Evolutionary conservation across 2,797 vertebrate species (phyloP), one percentile per base, ranked within the genome.

Genomic region (Prunella strophiata): DNA sequence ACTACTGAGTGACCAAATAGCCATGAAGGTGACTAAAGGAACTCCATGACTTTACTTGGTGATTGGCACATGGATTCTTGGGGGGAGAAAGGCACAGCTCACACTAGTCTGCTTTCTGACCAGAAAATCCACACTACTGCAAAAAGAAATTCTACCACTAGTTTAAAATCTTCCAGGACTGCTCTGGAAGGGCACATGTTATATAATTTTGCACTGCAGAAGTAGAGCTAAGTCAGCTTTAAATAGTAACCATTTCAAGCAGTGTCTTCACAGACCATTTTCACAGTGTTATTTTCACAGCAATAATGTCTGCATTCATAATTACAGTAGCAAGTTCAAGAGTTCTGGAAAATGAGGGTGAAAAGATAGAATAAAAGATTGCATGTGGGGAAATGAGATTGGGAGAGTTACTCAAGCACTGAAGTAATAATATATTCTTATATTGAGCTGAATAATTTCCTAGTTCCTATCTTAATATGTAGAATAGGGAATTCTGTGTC

Each of bases 291-390:
- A 92, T 89, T 97, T 95, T 96, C 94, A 89, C 75, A 51, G 94
- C 43, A 96, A 91, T 92, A 88, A 91, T 61, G 81, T 96, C 96
- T 94, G 96, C 95, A 95, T 96, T 96, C 87, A 89, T 95, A 97
- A 97, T 86, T 94, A 90, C 92, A 88, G 55, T 3, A 91, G 73
- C 77, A 86, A 96, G 95, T 97, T 96, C 93, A 94, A 91, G 95
- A 92, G 66, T 85, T 85, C 26, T 61, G 77, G 85, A 93, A 95
- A 83, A 92, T 18, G 13, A 94, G 85, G 65, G 89, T 89, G 90
- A 96, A 97, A 95, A 95, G 48, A 90, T 78, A 96, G 92, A 97
- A 96, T 89, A 96, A 95, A 95, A 91, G 88, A 97, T 93, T 92
- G 77, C 77, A 96, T 73, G 11, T 63, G 42, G 74, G 84, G 81